Base-by-base conservation (phyloP, 2,888 invertebrate species). In the Drosophila kambysellisi region DNA sequence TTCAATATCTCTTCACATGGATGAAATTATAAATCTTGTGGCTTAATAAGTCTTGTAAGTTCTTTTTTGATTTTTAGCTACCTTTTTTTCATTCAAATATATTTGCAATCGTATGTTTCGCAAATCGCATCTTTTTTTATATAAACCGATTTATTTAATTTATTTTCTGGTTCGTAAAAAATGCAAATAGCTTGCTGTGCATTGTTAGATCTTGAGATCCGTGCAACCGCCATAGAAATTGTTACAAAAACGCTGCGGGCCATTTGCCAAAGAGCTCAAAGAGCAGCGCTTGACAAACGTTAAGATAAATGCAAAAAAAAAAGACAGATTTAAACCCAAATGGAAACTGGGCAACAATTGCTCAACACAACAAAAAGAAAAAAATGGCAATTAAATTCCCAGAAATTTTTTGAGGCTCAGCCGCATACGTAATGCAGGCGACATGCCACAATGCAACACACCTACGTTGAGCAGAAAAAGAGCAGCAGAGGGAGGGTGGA, bases 351-450 rank as follows among this genome's bases (percentile, higher is more conserved):
- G 32, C 64, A 66, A 74, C 60, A 72, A 74, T 74, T 82, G 79
- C 65, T 33, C 72, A 83, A 74, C 69, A 79, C 46, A 46, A 7
- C 12, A 39, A 8, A 17, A 7, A 8, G 9, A 17, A 46, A 3
- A 43, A 79, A 82, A 74, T 60, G 74, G 82, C 90, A 85, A 85
- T 85, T 89, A 88, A 85, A 85, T 89, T 85, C 90, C 72, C 69
- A 73, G 90, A 89, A 85, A 73, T 72, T 8, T 68, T 69, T 52
- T 30, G 12, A 54, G 65, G 53, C 50, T 39, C 64, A 54, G 67
- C 61, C 51, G 41, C 51, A 25, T 35, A 43, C 25, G 37, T 29
- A 56, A 73, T 57, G 59, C 53, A 76, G 53, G 67, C 71, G 74
- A 74, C 74, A 85, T 73, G 68, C 90, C 90, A 77, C 90, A 89